Conservation (phyloP, 2,888 invertebrate genomes). For the Saturnia japonica region DNA sequence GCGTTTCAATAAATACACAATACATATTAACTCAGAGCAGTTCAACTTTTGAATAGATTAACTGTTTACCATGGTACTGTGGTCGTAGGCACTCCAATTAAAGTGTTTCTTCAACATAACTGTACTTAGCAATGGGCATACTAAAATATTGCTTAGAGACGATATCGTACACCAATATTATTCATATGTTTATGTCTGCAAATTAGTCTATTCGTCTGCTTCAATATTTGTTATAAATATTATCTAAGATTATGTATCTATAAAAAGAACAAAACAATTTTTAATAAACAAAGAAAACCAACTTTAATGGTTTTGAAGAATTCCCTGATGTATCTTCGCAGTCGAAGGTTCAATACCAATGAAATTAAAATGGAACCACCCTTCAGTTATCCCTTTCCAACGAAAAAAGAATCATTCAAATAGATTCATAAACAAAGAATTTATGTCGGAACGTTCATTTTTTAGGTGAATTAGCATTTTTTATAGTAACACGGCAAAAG, state of each 20-base stretch:
- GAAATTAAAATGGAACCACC: too few relatives aligned
- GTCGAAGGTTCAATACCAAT: too few relatives aligned
- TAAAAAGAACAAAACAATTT: too few relatives aligned
- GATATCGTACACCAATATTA: background rate
- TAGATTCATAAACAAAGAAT: too few relatives aligned
- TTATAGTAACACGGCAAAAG: too few relatives aligned
- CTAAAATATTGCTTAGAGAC: background rate
- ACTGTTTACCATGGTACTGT: constrained; percentile 27
- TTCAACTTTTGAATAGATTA: constrained; percentile 20
- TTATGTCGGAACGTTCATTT: too few relatives aligned
- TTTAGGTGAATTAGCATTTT: too few relatives aligned
- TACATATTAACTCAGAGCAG: background rate
- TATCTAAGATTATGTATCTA: background rate
- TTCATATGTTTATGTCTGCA: background rate
- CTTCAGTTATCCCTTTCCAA: too few relatives aligned
- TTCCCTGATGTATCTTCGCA: too few relatives aligned
- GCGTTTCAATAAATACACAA: background rate
- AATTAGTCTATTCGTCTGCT: background rate
- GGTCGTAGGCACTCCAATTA: constrained; percentile 40
- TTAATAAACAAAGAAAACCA: too few relatives aligned
- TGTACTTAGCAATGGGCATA: constrained; percentile 30
- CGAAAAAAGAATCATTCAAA: too few relatives aligned
- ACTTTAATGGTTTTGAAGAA: too few relatives aligned
- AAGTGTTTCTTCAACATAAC: constrained; percentile 47
- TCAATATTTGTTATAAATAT: background rate